Evolutionary conservation across 1,140 invertebrate species (phyloP).

Genomic region (Probaryconus sp.): DNA sequence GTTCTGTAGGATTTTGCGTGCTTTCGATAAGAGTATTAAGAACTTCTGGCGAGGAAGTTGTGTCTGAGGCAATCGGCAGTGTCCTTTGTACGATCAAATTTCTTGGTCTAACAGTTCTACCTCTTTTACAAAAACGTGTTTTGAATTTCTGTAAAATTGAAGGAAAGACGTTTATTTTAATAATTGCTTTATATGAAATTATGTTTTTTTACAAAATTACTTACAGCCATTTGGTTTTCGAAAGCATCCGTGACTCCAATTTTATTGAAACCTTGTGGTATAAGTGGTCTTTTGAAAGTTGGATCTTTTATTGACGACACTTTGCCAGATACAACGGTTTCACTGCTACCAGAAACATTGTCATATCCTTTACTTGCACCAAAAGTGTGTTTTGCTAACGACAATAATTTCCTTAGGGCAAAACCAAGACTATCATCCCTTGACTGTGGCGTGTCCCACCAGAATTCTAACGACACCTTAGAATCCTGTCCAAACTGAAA

Average conservation of each 20-base stretch:
- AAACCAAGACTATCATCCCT: slow-evolving; percentile 68
- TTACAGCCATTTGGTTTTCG: slow-evolving; percentile 80
- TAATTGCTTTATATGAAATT: not conserved
- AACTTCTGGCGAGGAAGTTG: slow-evolving; percentile 61
- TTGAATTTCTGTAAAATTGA: slow-evolving; percentile 72
- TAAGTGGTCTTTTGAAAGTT: slow-evolving; percentile 73
- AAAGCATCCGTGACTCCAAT: slow-evolving; percentile 76
- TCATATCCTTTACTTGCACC: slow-evolving; percentile 74
- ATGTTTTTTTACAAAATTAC: slow-evolving; percentile 35
- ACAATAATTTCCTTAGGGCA: slow-evolving; percentile 81
- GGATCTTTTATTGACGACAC: slow-evolving; percentile 73
- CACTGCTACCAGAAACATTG: slow-evolving; percentile 73
- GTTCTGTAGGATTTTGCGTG: slow-evolving; percentile 40
- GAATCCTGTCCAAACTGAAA: slow-evolving; percentile 87
- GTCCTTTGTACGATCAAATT: slow-evolving; percentile 81
- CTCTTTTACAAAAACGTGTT: slow-evolving; percentile 77
- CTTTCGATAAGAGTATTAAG: slow-evolving; percentile 51
- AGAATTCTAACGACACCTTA: slow-evolving; percentile 89
- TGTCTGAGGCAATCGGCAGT: slow-evolving; percentile 78
- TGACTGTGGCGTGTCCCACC: slow-evolving; percentile 81
- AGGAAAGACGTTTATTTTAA: slow-evolving; percentile 4
- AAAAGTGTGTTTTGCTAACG: slow-evolving; percentile 80
- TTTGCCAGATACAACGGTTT: slow-evolving; percentile 75
- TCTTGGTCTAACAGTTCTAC: slow-evolving; percentile 77
- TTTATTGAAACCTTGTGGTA: slow-evolving; percentile 75